Evolutionary conservation across 2,797 vertebrate genomes (phyloP), one percentile per base, ranked within the genome.

Genomic region (Adrianichthys oophorus): DNA sequence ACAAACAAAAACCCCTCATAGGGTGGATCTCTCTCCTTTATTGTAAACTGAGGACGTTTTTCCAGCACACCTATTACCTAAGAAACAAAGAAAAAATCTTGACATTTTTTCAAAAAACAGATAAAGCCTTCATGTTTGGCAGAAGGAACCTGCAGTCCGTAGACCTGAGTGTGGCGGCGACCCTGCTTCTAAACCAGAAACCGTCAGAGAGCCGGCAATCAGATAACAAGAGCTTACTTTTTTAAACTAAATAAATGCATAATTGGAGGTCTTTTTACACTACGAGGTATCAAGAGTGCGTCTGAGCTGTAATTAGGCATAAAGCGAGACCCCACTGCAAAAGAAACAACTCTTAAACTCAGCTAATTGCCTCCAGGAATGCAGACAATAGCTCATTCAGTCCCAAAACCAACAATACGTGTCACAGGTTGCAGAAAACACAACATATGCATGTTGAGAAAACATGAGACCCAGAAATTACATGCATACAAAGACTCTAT

Each of bases 321-420:
- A 80, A 67, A 49, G 67, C 57, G 61, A 79, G 47, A 72, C 56
- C 64, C 66, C 50, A 49, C 24, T 21, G 69, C 52, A 56, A 72
- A 52, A 56, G n/a, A 70, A 56, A 59, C 43, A 42, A 48, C 75
- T 61, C 66, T 79, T 76, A 76, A 84, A 79, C 47, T 16, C 59
- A 42, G 59, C 59, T 86, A 79, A 85, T 74, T 83, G 71, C 67
- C 32, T 58, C 19, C 1, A 83, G 75, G 82, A 85, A 85, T 72
- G 81, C 48, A 67, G 72, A 83, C 84, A 80, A 85, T 78, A 51
- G 44, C 44, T 37, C 16, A 19, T 59, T 77, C 63, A 72, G 56
- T 67, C 60, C 54, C 23, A 76, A 68, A 40, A 59, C 72, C 74
- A 59, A 74, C 52, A 64, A 29, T 58, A 61, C 52, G 48, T 62